Evolutionary conservation across 2,797 vertebrate genomes (phyloP), one percentile per base, ranked within the genome.

Genomic region (Etheostoma nigrum): DNA sequence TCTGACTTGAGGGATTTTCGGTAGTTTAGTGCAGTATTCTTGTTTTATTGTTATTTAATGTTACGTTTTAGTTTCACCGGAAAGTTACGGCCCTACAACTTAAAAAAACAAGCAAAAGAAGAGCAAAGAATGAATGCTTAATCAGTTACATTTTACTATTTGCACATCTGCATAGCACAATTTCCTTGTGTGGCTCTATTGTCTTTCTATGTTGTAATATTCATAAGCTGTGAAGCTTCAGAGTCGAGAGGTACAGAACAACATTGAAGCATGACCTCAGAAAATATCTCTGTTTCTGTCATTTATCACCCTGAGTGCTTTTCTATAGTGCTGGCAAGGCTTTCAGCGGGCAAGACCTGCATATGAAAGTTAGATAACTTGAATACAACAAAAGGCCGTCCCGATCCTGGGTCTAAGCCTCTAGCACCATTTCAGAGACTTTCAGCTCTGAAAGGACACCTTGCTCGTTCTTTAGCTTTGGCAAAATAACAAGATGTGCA

Each of bases 141-240:
- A 36, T 36, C 33, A 36, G 33, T 10, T 36, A 10, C 33, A 36
- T 36, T 36, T 9, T 9, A 36, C 33, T 36, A 36, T 36, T 9
- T 36, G 33, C 33, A 36, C 33, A 36, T 36, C 33, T 36, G 8
- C 33, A 36, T 36, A 10, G 33, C 33, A 36, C 9, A 2, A 36
- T 36, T 1, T 67, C 53, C 33, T n/a, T 1, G 1, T 48, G n/a
- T 44, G 6, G 21, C 36, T 67, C 63, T 23, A 6, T 36, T 33
- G 7, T 21, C 30, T 49, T 18, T 23, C 15, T 30, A 13, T 51
- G 64, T 10, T 83, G 15, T 19, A 79, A 58, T 71, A 74, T 82
- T 76, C 12, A 79, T 71, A 14, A 57, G 45, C 44, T 42, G 62
- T 36, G 16, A 36, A 49, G 65, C 68, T 67, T 65, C 58, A 0